These are phyloP conservation scores for Umimayanthus kanabou DNA, from an alignment of 92 coral and sea anemone genomes.

Conservation along the genomic window DNA sequence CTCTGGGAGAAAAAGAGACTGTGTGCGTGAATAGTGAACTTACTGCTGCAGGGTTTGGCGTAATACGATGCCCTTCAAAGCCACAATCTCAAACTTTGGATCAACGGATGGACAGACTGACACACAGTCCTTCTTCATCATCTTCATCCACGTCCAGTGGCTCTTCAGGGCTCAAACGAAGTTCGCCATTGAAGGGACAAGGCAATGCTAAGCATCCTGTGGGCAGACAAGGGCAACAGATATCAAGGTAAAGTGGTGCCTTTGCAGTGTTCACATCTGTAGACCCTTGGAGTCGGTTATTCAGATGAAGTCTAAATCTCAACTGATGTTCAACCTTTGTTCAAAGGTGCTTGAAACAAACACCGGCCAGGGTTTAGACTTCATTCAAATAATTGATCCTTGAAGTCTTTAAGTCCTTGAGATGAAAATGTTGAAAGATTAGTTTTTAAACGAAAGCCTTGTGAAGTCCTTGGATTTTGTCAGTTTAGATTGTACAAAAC, in stretches of 20 bases:
- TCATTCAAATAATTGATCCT: too few relatives aligned
- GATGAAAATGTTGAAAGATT: background rate
- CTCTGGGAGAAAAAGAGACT: slow-evolving; percentile 2
- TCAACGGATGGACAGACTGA: background rate
- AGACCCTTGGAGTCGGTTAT: too few relatives aligned
- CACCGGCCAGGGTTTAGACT: too few relatives aligned
- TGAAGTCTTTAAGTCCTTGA: too few relatives aligned
- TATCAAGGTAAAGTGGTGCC: background rate
- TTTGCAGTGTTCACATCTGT: background rate
- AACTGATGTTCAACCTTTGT: too few relatives aligned
- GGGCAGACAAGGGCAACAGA: background rate
- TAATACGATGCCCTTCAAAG: background rate
- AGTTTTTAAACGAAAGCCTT: background rate
- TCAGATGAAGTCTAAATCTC: too few relatives aligned
- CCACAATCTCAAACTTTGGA: background rate
- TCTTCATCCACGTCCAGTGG: slow-evolving; percentile 30
- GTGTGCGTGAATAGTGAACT: slow-evolving; percentile 6
- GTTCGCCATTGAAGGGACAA: background rate
- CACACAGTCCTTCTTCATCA: slow-evolving; percentile 24
- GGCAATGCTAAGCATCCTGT: background rate
- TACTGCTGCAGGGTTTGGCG: slow-evolving; percentile 9
- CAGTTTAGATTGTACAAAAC: too few relatives aligned
- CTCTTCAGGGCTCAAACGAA: background rate
- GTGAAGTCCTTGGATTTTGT: background rate
- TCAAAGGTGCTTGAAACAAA: too few relatives aligned